Percentiles rank a stretch among this genome's conserved stretches.
Evolutionary conservation across 2,888 invertebrate species (phyloP).

Genomic region (Lucinisca nassula): DNA sequence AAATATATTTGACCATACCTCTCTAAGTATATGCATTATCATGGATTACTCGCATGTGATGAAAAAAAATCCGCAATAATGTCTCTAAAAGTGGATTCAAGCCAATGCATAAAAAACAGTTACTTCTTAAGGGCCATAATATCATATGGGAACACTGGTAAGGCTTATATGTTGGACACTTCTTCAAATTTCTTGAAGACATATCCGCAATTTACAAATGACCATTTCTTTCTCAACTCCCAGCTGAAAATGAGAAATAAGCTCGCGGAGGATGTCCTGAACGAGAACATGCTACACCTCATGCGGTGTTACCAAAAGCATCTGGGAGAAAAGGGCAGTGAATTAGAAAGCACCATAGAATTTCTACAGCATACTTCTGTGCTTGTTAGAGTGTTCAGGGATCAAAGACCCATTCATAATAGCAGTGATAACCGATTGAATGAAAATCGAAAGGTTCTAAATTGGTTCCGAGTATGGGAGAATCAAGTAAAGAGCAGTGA

Average conservation of each 20-base stretch:
- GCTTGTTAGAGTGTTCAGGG: not conserved
- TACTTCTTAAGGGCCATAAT: not conserved
- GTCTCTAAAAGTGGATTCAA: constrained; percentile 54
- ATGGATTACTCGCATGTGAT: constrained; percentile 39
- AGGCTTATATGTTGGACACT: constrained; percentile 54
- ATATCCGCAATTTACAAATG: constrained; percentile 51
- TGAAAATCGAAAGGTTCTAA: not conserved
- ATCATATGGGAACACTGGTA: constrained; percentile 60
- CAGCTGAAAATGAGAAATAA: constrained; percentile 9
- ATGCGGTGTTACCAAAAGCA: constrained; percentile 38
- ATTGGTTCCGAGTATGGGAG: constrained; percentile 32
- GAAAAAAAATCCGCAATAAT: constrained; percentile 37
- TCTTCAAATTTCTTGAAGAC: constrained; percentile 42
- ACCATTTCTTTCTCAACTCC: constrained; percentile 48
- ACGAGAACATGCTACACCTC: constrained; percentile 46
- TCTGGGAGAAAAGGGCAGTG: constrained; percentile 43
- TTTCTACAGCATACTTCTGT: not conserved
- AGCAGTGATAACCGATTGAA: not conserved
- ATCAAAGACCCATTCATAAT: not conserved
- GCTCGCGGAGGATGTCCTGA: constrained; percentile 56
- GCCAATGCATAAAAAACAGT: constrained; percentile 14
- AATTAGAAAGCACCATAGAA: constrained; percentile 40
- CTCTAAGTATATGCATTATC: constrained; percentile 15
- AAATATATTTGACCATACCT: constrained; percentile 7
- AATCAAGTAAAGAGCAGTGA: too few species aligned